Conservation (phyloP, 2,888 invertebrate genomes). For the Andrena haemorrhoa region DNA sequence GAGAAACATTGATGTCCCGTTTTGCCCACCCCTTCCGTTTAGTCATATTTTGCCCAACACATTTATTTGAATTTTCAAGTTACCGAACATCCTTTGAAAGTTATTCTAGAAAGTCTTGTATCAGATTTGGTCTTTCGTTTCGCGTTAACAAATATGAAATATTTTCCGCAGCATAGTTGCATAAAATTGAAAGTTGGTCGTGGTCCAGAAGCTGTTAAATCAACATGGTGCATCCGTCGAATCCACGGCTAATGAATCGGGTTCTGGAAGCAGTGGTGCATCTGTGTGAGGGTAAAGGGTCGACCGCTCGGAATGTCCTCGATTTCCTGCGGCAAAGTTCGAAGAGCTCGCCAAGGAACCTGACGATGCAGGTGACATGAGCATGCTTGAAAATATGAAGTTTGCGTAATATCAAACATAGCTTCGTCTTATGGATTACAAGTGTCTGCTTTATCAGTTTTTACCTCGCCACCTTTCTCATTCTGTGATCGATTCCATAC, state of each 20-base stretch:
- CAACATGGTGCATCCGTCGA: conserved; percentile 71
- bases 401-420: not conserved
- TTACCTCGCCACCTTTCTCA: not conserved
- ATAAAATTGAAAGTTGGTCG: not conserved
- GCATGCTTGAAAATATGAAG: not conserved
- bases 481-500: not conserved
- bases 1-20: too few species aligned
- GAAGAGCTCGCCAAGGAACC: conserved; percentile 65
- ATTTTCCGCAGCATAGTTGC: not conserved
- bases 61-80: too few species aligned
- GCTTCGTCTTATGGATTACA: too few species aligned
- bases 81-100: too few species aligned
- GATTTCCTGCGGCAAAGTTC: conserved; percentile 69
- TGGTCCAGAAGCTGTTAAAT: not conserved
- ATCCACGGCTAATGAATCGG: conserved; percentile 75
- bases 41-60: too few species aligned
- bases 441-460: too few species aligned
- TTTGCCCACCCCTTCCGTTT: too few species aligned
- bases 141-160: not conserved
- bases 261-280: conserved; percentile 75
- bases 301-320: conserved; percentile 74
- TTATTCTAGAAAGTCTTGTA: too few species aligned
- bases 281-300: conserved; percentile 74
- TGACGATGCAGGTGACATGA: conserved; percentile 75
- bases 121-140: not conserved